Evolutionary conservation across 1,140 invertebrate species (phyloP).

Genomic region (Lamellibrachia luymesi): DNA sequence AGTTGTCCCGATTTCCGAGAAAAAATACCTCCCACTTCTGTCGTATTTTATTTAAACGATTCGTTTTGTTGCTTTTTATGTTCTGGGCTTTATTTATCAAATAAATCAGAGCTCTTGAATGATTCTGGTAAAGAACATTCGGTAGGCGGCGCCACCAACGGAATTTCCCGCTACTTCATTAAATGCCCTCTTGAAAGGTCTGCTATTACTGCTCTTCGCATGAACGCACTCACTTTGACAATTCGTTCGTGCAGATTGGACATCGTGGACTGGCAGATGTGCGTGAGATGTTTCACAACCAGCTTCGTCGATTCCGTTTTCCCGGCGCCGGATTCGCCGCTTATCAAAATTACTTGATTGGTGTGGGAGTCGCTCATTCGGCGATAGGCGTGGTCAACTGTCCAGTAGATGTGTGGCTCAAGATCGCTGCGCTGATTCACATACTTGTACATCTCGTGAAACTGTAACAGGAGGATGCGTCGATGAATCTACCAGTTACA

Average conservation of each 20-base stretch:
- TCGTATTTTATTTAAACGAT: too few relatives aligned
- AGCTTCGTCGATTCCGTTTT: slow-evolving; percentile 46
- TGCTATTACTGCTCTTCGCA: background rate
- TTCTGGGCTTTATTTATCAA: too few relatives aligned
- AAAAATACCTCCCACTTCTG: too few relatives aligned
- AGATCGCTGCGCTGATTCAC: slow-evolving; percentile 74
- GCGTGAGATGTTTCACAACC: slow-evolving; percentile 52
- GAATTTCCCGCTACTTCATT: too few relatives aligned
- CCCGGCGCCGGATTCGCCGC: slow-evolving; percentile 98
- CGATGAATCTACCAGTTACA: background rate
- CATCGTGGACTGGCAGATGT: slow-evolving; percentile 7
- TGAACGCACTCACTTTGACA: background rate
- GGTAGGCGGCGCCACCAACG: background rate
- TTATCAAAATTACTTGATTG: slow-evolving; percentile 33
- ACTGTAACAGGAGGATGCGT: background rate
- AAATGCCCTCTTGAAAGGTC: too few relatives aligned
- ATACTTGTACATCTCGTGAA: slow-evolving; percentile 9
- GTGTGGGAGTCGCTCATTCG: slow-evolving; percentile 64
- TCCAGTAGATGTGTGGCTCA: slow-evolving; percentile 82
- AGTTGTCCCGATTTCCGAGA: too few relatives aligned
- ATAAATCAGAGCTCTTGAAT: too few relatives aligned
- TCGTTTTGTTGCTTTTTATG: too few relatives aligned
- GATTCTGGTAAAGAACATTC: background rate
- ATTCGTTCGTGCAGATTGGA: background rate
- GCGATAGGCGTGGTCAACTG: slow-evolving; percentile 78